Base-by-base conservation (phyloP, 2,888 invertebrate genomes). In the Eledona agricola region DNA sequence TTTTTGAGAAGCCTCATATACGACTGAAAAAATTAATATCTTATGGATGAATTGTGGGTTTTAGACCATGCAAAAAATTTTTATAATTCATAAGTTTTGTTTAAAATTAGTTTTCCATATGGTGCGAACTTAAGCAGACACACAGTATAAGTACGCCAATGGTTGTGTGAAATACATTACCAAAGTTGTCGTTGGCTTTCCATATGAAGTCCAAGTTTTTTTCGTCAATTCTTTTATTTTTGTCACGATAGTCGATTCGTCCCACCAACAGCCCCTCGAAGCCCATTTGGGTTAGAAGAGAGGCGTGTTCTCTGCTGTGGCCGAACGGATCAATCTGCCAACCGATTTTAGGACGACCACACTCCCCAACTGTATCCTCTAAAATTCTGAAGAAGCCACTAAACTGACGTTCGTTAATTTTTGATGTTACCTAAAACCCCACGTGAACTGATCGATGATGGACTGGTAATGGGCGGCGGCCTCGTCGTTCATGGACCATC, bases 301-400 rank as follows among this genome's bases (percentile, higher is more conserved):
- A 86, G 0, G 93, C 93, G 76, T 89, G 88, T 73, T 93, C 93
- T 1, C 89, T 77, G 0, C 92, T 88, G 65, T 91, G 91, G 0
- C 91, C 91, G 67, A 91, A 91, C 0, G 90, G 89, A 69, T 91
- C 91, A 26, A 87, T 87, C 66, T 87, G 90, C 90, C 90, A 90
- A 0, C 83, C 90, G 1, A 87, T 81, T 22, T 78, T 80, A 0
- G 91, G 90, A 1, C 82, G 74, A 0, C 83, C 90, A 67, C 89
- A 90, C 0, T 76, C 70, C 0, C 87, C 88, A 62, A 89, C 86
- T 0, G 85, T 84, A 2, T 84, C 80, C 60, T 86, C 77, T 11
- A 79, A 61, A 16, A 45, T 53, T 20, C 57, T 52, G 34, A 4
- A 13, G 3, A 2, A 7, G 12, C n/a, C 19, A n/a, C 19, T 34